Evolutionary conservation across 2,888 invertebrate species (phyloP), one percentile per base, ranked within the genome.

Genomic region (Ormyrus labotus): DNA sequence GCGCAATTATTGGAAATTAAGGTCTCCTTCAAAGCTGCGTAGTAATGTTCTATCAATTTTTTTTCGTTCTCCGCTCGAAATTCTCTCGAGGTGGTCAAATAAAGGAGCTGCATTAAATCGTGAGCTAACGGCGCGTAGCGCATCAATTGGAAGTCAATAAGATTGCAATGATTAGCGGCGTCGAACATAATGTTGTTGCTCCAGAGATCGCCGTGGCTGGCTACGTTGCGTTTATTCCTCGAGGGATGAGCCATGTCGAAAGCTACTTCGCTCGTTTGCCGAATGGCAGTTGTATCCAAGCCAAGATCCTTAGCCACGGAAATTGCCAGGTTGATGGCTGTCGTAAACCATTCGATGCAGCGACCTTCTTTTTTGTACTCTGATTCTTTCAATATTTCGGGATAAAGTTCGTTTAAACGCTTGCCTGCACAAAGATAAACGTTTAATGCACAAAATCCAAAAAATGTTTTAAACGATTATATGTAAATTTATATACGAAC

Each of bases 141-240:
- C 0, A 80, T 0, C 53, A 82, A 10, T 45, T 82, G 82, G 34
- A 80, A 80, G 19, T 82, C 80, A 3, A 80, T 67, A 5, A 82
- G 51, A 9, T n/a, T 9, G 47, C 78, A 80, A 0, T 63, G 60
- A 72, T 60, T 7, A 0, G 6, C 7, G 1, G 13, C 47, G 13
- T 78, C 57, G 60, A 82, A 82, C 10, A 82, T 11, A 0, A 82
- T 3, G 47, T 82, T 82, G 48, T 51, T 74, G 57, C 74, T 71
- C 82, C 82, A 82, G 6, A 82, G 57, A 53, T 82, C 80, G 10
- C 80, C 82, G 57, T 82, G 82, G 19, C 63, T 63, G 6, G 80
- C 9, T 2, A 82, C 82, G 94, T 82, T 82, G 50, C 73, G 55
- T 19, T 78, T 80, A 0, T 8, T 72, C 9, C 90, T 94, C 91